Conservation (phyloP, 2,113 vertebrate species). For the Salvelinus namaycush region DNA sequence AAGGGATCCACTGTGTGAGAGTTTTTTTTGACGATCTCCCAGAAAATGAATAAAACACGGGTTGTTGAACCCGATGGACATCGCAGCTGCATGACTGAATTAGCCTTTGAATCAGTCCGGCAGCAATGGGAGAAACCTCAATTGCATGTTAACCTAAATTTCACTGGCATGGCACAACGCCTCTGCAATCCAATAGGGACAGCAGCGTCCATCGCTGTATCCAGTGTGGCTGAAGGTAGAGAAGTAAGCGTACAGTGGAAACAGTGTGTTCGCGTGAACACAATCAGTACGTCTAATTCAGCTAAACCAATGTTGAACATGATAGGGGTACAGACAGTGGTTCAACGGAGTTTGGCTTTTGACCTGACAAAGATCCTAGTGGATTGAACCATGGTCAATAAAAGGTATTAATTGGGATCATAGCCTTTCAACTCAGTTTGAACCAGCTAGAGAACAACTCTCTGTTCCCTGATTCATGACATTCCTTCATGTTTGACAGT, state of each 20-base stretch:
- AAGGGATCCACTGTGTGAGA: slow-evolving; percentile 5
- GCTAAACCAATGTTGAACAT: neutral
- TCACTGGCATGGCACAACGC: slow-evolving; percentile 11
- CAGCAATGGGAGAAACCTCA: slow-evolving; percentile 25
- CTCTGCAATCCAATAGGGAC: neutral
- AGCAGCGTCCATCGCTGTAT: neutral
- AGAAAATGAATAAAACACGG: slow-evolving; percentile 23
- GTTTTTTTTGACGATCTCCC: neutral
- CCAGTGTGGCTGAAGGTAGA: neutral
- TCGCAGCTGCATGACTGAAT: slow-evolving; percentile 26
- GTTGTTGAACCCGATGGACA: slow-evolving; percentile 1
- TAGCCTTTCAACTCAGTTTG: neutral
- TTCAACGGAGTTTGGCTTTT: neutral
- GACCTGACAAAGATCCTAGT: too few species aligned
- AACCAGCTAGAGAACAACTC: neutral
- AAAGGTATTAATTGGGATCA: too few species aligned
- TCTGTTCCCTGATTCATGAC: slow-evolving; percentile 17
- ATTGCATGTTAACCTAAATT: slow-evolving; percentile 39
- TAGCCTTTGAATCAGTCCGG: slow-evolving; percentile 20
- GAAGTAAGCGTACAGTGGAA: neutral
- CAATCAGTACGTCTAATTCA: neutral
- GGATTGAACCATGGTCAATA: too few species aligned
- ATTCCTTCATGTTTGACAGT: slow-evolving; percentile 28
- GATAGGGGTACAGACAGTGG: neutral
- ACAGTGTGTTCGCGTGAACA: neutral